Evolutionary conservation across 2,797 vertebrate species (phyloP), one percentile per base, ranked within the genome.

Genomic region (Lutjanus argentimaculatus): DNA sequence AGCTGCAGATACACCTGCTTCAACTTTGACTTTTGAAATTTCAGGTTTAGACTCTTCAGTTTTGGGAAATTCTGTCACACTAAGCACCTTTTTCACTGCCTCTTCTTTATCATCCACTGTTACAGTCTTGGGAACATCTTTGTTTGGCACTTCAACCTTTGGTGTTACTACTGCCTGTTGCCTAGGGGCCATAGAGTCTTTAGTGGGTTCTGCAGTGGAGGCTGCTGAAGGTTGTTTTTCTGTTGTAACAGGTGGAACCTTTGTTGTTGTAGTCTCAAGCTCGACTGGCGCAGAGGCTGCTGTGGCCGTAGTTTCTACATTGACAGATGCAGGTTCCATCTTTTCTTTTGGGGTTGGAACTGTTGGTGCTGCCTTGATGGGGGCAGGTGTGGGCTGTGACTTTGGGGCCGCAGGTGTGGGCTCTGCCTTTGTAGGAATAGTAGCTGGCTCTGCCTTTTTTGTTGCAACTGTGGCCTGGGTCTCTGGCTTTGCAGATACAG

Each of bases 401-500:
- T 86, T 79, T 79, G 66, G 48, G 13, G 71, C 80, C 79, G 79
- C 81, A 90, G 95, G 0, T 64, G 6, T 72, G 12, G 83, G 59
- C 5, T 88, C 85, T 80, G 55, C 84, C 93, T 96, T 79, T 75
- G 75, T 63, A 62, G 91, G 40, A 6, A 36, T 6, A 10, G 74
- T 61, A 79, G 85, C 68, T 0, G 89, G 67, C 59, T 91, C 88
- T 75, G 49, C 42, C 25, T 79, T 90, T 70, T 80, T 79, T 57
- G 65, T 19, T 22, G 80, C 79, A 91, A 92, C 79, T 81, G 85
- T 2, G 17, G 85, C 49, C 68, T 86, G 83, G n/a, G 63, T 85
- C 52, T 88, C 89, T 85, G 78, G 63, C 65, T 92, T 93, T 67
- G 68, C 68, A 72, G 91, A 59, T 57, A 69, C 59, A 74, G 91